phyloP scores from a whole-genome alignment of 2,797 vertebrate genomes.

The Salmo trutta region DNA sequence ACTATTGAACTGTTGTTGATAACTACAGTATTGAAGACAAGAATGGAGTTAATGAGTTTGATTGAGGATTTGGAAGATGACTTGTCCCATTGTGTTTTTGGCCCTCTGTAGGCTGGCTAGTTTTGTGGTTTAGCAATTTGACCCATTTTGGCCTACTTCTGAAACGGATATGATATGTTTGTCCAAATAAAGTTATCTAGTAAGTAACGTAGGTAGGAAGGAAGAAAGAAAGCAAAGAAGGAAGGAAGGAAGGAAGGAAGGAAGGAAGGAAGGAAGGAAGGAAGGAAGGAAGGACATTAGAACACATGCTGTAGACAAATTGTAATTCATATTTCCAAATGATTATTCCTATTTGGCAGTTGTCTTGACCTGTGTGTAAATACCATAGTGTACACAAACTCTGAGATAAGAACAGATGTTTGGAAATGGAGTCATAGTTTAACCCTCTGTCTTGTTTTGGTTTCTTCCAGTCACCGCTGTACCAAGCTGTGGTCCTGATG shows the following conservation, averaged over 20 bases:
- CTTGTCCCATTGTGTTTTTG: conserved; percentile 26
- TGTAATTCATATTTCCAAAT: conserved; percentile 51
- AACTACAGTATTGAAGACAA: not conserved
- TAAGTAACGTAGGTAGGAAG: conserved; percentile 15
- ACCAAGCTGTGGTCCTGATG: conserved; percentile 43
- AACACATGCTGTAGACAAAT: conserved; percentile 31
- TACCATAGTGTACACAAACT: conserved; percentile 52
- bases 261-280: too few species aligned
- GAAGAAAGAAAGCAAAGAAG: too few species aligned
- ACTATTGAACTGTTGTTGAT: not conserved
- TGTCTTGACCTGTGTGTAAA: conserved; percentile 68
- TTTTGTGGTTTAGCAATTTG: not conserved
- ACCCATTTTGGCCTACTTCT: conserved; percentile 3
- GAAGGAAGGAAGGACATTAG: too few species aligned
- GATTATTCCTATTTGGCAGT: conserved; percentile 61
- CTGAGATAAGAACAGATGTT: conserved; percentile 72
- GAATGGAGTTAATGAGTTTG: not conserved
- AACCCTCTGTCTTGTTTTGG: conserved; percentile 44
- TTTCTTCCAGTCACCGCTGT: conserved; percentile 56
- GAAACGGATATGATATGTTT: conserved; percentile 26
- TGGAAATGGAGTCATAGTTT: conserved; percentile 29
- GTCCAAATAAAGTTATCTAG: conserved; percentile 56
- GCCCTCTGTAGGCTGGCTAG: not conserved
- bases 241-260: too few species aligned
- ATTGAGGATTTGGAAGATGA: conserved; percentile 18